phyloP scores from a whole-genome alignment of 2,888 invertebrate genomes.

The Esperia sulphurella region DNA sequence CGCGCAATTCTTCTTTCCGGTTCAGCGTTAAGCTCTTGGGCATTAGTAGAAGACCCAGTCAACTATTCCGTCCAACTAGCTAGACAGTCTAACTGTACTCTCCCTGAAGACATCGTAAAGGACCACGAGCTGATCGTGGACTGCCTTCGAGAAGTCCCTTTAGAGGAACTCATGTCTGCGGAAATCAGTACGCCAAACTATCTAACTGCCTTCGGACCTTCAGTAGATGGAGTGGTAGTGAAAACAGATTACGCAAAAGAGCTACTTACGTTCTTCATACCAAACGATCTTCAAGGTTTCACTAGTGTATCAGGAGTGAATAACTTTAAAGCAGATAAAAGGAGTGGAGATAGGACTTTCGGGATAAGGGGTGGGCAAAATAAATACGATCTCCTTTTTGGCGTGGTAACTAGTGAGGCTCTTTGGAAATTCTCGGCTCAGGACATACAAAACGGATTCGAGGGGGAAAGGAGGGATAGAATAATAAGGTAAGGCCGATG shows the following conservation, averaged over 20 bases:
- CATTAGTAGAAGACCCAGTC: constrained; percentile 91
- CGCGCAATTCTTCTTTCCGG: constrained; percentile 92
- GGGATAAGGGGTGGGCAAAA: constrained; percentile 78
- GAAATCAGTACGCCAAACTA: constrained; percentile 90
- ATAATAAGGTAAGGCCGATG: constrained; percentile 82
- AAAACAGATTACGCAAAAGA: constrained; percentile 92
- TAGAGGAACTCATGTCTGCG: constrained; percentile 86
- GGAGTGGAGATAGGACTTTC: constrained; percentile 81
- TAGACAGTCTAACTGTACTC: constrained; percentile 88
- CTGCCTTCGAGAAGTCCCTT: constrained; percentile 87
- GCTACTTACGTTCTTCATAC: constrained; percentile 84
- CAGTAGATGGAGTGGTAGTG: constrained; percentile 96
- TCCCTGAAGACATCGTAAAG: constrained; percentile 89
- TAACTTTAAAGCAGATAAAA: constrained; percentile 79
- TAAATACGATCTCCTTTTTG: constrained; percentile 92
- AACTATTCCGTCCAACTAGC: constrained; percentile 90
- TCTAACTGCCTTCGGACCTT: constrained; percentile 93
- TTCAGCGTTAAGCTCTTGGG: constrained; percentile 94
- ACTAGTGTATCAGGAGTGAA: constrained; percentile 81
- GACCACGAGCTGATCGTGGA: constrained; percentile 92
- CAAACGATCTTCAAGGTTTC: constrained; percentile 82
- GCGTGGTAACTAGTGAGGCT: constrained; percentile 94
- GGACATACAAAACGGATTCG: constrained; percentile 92
- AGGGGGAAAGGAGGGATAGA: constrained; percentile 92
- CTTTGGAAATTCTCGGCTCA: constrained; percentile 93